Base-by-base conservation (phyloP, 2,113 vertebrate genomes). In the Laticauda colubrina region DNA sequence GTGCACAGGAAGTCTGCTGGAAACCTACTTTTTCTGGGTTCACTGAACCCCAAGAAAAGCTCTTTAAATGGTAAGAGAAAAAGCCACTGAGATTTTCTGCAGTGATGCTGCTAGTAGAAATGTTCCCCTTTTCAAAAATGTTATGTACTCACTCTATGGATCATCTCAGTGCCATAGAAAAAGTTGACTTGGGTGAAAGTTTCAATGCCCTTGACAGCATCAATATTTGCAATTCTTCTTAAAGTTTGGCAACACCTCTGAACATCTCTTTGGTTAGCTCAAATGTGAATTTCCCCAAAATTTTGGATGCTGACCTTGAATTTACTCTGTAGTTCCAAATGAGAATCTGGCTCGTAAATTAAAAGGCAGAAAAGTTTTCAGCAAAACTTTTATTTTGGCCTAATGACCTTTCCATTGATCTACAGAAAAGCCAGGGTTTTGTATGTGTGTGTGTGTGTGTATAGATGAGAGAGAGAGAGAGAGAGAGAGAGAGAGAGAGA, bases 281-380 rank as follows among this genome's bases (percentile, higher is more conserved):
- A 92, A 89, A 94, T 48, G 51, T 87, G 23, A 45, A 39, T 8
- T 85, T 89, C 6, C 9, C 95, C 59, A 86, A 29, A 2, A 26
- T 59, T 93, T 93, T 94, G 75, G 85, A 12, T 2, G 85, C 86
- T 91, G 64, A 93, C 48, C 90, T 51, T 87, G 94, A 6, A 90
- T 54, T 56, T 87, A 89, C 91, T 87, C 69, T 90, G 26, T 92
- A 91, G 61, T 75, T 94, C 24, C 69, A 48, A 94, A 87, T 24
- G 91, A 85, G 91, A 94, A 95, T 94, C 90, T 93, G 93, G 91
- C 92, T 81, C 6, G 69, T 34, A 89, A 14, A 95, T 96, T 90
- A 92, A 94, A 91, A 88, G 87, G 91, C 93, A 57, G 93, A 93
- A 95, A 91, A 29, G 48, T 45, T 89, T 94, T 89, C 91, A 89